These are phyloP conservation scores for Avahi laniger DNA, from an alignment of 2,797 vertebrate genomes.

Conservation along the genomic window DNA sequence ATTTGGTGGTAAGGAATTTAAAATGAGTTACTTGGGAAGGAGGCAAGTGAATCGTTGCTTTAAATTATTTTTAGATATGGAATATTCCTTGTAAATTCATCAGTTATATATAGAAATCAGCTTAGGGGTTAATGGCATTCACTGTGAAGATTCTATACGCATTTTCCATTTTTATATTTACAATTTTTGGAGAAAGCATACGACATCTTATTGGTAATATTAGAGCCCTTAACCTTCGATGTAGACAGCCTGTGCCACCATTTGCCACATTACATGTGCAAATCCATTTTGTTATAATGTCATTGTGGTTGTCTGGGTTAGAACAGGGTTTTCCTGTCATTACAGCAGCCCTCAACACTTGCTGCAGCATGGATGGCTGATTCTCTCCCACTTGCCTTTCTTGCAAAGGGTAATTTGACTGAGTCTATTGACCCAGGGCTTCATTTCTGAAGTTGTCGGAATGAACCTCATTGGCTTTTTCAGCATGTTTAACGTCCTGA, in stretches of 20 bases:
- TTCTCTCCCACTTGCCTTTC: not conserved
- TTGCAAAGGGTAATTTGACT: not conserved
- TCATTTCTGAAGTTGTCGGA: not conserved
- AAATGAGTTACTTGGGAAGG: not conserved
- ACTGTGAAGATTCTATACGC: not conserved
- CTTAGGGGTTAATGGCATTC: not conserved
- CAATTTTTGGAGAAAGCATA: not conserved
- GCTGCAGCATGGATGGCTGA: too few species aligned
- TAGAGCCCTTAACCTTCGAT: not conserved
- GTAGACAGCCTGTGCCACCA: not conserved
- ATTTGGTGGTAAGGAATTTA: not conserved
- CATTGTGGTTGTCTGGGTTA: not conserved
- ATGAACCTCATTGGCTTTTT: slow-evolving; percentile 38
- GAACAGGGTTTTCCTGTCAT: not conserved
- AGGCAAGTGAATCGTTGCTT: not conserved
- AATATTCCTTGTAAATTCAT: not conserved
- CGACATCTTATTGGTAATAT: not conserved
- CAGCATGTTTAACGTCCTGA: slow-evolving; percentile 1
- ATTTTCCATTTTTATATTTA: not conserved
- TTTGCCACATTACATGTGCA: not conserved
- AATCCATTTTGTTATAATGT: not conserved
- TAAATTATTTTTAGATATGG: not conserved
- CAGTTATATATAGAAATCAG: not conserved
- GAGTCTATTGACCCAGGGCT: not conserved
- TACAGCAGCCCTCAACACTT: too few species aligned